Conservation (phyloP, 2,888 invertebrate genomes). For the Clusia tigrina region DNA sequence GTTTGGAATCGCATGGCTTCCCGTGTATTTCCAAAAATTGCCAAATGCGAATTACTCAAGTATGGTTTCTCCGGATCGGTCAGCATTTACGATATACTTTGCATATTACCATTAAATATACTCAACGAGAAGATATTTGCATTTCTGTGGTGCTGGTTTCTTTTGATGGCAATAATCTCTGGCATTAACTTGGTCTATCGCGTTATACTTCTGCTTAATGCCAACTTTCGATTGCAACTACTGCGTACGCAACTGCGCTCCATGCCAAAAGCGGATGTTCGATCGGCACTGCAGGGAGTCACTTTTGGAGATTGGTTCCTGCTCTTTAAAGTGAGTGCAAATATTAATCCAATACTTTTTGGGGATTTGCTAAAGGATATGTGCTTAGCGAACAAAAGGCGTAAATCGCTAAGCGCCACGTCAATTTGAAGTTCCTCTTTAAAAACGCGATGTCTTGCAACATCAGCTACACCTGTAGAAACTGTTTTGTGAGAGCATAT, state of each 20-base stretch:
- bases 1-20: slow-evolving; percentile 59
- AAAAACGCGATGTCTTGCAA: background rate
- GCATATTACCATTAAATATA: slow-evolving; percentile 79
- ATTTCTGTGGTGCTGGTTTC: slow-evolving; percentile 79
- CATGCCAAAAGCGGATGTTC: slow-evolving; percentile 44
- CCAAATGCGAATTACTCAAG: slow-evolving; percentile 88
- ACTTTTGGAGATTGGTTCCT: slow-evolving; percentile 82
- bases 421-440: no score
- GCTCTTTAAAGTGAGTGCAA: slow-evolving; percentile 77
- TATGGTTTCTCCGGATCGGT: slow-evolving; percentile 85
- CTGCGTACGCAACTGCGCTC: slow-evolving; percentile 47
- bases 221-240: slow-evolving; percentile 50
- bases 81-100: slow-evolving; percentile 79
- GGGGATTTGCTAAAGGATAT: slow-evolving; percentile 71
- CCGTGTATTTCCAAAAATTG: slow-evolving; percentile 69
- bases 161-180: slow-evolving; percentile 71
- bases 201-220: slow-evolving; percentile 67
- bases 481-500: background rate
- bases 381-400: slow-evolving; percentile 38
- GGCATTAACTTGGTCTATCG: slow-evolving; percentile 74
- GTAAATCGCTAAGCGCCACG: background rate
- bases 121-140: slow-evolving; percentile 82
- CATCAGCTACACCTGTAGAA: background rate
- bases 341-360: slow-evolving; percentile 75
- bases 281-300: slow-evolving; percentile 38